Percentiles rank a stretch among this genome's conserved stretches.
phyloP scores from a whole-genome alignment of 2,797 vertebrate genomes.

The Coregonus sp. region DNA sequence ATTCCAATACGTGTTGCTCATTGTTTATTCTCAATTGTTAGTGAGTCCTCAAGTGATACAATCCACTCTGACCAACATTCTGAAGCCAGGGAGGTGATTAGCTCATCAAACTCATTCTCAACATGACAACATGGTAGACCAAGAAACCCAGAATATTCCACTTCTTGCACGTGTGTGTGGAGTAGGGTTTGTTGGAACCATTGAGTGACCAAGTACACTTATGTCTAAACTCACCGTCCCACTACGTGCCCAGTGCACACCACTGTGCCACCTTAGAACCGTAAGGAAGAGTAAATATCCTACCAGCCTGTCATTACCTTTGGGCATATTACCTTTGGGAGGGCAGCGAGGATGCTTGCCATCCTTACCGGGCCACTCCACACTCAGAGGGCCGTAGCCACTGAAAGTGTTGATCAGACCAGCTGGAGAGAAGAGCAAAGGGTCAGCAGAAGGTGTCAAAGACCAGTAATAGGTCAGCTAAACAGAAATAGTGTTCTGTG shows the following conservation, averaged over 20 bases:
- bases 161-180: not conserved
- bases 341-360: slow-evolving; percentile 99
- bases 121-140: not conserved
- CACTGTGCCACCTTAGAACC: slow-evolving; percentile 62
- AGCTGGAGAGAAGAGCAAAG: slow-evolving; percentile 68
- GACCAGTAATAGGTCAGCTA: not conserved
- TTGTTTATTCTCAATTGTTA: not conserved
- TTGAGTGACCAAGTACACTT: not conserved
- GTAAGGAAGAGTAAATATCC: slow-evolving; percentile 67
- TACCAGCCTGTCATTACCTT: slow-evolving; percentile 97
- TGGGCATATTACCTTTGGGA: slow-evolving; percentile 99
- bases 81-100: not conserved
- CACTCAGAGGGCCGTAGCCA: slow-evolving; percentile 93
- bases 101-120: not conserved
- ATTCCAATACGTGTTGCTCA: too few relatives aligned
- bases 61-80: not conserved
- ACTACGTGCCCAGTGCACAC: slow-evolving; percentile 57
- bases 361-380: slow-evolving; percentile 99
- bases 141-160: not conserved
- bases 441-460: not conserved
- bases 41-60: not conserved
- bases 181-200: not conserved
- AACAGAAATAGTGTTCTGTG: not conserved
- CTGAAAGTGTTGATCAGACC: slow-evolving; percentile 96
- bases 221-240: slow-evolving; percentile 34